Evolutionary conservation across 2,888 invertebrate genomes (phyloP).

Genomic region (Drosophila cognata): DNA sequence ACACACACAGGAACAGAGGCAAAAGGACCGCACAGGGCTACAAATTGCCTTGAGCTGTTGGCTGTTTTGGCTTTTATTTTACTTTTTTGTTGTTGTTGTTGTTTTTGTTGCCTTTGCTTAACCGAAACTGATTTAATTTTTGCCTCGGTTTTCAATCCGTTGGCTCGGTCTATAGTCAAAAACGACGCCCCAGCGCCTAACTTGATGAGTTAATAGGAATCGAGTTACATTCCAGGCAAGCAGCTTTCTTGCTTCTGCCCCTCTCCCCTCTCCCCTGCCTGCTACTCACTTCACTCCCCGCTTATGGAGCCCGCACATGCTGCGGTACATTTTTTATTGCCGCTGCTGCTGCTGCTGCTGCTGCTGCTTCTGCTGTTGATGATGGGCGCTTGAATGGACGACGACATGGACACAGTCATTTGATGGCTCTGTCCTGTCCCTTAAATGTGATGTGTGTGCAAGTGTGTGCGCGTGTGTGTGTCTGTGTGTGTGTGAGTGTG

Average conservation of each 20-base stretch:
- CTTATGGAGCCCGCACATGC: slow-evolving; percentile 65
- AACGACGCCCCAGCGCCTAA: slow-evolving; percentile 72
- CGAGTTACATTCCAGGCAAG: slow-evolving; percentile 83
- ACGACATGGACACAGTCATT: slow-evolving; percentile 69
- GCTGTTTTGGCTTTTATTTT: slow-evolving; percentile 46
- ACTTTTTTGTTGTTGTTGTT: slow-evolving; percentile 27
- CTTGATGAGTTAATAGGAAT: slow-evolving; percentile 85
- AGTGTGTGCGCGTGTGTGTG: neutral
- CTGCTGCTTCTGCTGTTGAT: slow-evolving; percentile 46
- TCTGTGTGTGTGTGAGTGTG: neutral
- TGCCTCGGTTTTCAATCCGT: slow-evolving; percentile 67
- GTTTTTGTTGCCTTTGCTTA: slow-evolving; percentile 56
- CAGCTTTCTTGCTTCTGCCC: slow-evolving; percentile 40
- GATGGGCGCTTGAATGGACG: slow-evolving; percentile 73
- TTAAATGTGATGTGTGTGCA: slow-evolving; percentile 14
- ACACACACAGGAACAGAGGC: slow-evolving; percentile 23
- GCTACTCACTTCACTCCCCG: neutral
- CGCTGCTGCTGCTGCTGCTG: slow-evolving; percentile 46
- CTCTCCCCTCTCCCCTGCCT: neutral
- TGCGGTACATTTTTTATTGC: slow-evolving; percentile 74
- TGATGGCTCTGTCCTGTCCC: slow-evolving; percentile 53
- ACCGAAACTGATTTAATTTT: slow-evolving; percentile 79
- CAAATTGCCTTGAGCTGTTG: slow-evolving; percentile 77
- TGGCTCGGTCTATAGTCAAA: slow-evolving; percentile 30
- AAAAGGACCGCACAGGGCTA: slow-evolving; percentile 79